Base-by-base conservation (phyloP, 2,888 invertebrate species). In the Caenorhabditis sp. region DNA sequence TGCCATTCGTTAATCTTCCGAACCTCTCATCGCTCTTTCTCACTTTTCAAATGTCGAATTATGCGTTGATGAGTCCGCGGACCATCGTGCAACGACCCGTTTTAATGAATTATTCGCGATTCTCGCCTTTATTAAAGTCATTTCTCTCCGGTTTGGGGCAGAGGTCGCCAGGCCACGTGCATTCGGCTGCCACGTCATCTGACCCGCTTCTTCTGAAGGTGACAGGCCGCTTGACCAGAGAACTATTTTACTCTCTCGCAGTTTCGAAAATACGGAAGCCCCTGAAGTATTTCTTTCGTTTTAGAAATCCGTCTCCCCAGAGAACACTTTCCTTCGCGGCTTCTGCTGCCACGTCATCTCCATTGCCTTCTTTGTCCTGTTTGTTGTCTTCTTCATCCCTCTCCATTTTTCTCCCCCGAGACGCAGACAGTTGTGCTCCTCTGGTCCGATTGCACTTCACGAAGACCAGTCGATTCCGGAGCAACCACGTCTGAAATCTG, bases 211-310 rank as follows among this genome's bases (percentile, higher is more conserved):
- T 45, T 15, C 22, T 37, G 41, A 41, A 5, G 41, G 17, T 7
- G 1, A 20, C 7, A 20, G 41, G 41, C 20, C 17, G 41, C n/a
- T n/a, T n/a, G n/a, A 20, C 17, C 41, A 41, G 15, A 41, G 41
- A 41, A 41, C 41, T 20, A 41, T 15, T 45, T 13, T 20, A 22
- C 24, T 8, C 15, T 41, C 20, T 24, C 56, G 7, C 9, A 22
- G 56, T 56, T 56, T 30, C 65, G 45, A 62, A 37, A 26, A 50
- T 17, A 48, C 26, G 48, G 63, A 65, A 65, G 63, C 63, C 62
- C 43, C 41, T 11, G 24, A 9, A 17, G 22, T 27, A 37, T n/a
- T 61, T 61, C 41, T 37, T 26, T 15, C 37, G 27, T 46, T 22
- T 48, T 46, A 39, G 24, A 35, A 2, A 41, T 50, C 26, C 39